Evolutionary conservation across 2,113 vertebrate species (phyloP).

Genomic region (Festucalex cinctus): DNA sequence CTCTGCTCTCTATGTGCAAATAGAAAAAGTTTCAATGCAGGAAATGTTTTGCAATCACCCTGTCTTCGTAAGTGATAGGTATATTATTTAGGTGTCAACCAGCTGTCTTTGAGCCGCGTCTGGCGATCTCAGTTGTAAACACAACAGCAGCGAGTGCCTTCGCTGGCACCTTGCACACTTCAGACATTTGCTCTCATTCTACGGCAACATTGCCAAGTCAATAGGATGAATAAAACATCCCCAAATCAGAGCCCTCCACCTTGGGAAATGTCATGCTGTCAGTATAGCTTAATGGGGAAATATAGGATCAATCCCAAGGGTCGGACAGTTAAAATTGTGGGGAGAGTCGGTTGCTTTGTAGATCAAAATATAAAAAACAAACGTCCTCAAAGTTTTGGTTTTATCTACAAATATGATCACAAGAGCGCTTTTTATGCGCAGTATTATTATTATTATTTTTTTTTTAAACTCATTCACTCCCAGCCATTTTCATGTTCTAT

Average conservation of each 20-base stretch:
- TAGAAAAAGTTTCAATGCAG: constrained; percentile 33
- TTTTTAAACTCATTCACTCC: too few species aligned
- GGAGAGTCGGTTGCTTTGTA: constrained; percentile 31
- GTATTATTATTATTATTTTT: too few species aligned
- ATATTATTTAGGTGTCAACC: constrained; percentile 53
- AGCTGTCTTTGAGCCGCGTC: constrained; percentile 40
- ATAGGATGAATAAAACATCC: constrained; percentile 75
- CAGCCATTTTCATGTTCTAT: too few species aligned
- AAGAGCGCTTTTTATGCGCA: too few species aligned
- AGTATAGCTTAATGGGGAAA: constrained; percentile 66
- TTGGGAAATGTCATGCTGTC: constrained; percentile 71
- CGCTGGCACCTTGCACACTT: constrained; percentile 40
- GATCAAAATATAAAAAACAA: background rate
- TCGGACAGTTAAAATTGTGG: constrained; percentile 38
- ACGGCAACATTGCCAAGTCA: constrained; percentile 55
- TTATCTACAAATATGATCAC: too few species aligned
- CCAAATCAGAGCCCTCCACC: constrained; percentile 62
- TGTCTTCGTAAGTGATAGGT: constrained; percentile 44
- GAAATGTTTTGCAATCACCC: constrained; percentile 36
- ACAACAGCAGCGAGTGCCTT: constrained; percentile 51
- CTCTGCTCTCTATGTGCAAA: constrained; percentile 18
- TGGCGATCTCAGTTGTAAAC: constrained; percentile 48
- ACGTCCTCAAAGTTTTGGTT: too few species aligned
- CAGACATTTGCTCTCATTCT: constrained; percentile 44
- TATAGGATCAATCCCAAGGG: constrained; percentile 48